Evolutionary conservation across 2,888 invertebrate species (phyloP), one percentile per base, ranked within the genome.

Genomic region (Cephonodes hylas): DNA sequence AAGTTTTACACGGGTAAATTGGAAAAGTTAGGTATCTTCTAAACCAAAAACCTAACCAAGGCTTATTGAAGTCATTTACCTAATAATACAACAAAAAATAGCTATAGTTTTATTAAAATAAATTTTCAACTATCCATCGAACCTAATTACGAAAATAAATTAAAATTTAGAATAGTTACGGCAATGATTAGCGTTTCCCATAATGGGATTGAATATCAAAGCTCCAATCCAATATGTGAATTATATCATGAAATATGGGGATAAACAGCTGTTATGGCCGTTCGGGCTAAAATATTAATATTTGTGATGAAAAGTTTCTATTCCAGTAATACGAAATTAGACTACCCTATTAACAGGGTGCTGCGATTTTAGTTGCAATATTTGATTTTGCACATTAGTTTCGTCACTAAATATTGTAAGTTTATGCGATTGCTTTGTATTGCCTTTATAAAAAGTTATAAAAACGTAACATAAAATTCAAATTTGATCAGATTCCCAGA

Each of bases 261-360:
- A 65, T 67, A 68, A 69, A 67, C 59, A 69, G 65, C 69, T 64
- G 63, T 66, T 61, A 64, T 38, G n/a, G 61, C 61, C 44, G 61
- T 64, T 34, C 53, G 61, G 63, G 53, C 58, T 45, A 42, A 59
- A 70, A 66, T 68, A 65, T 66, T 63, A 67, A 62, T 66, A 66
- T 69, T 66, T 65, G 53, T 64, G 60, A 62, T 64, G 64, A 65
- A 64, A 66, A 53, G 27, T 53, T 53, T 67, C 63, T 64, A 63
- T 67, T 62, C 56, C 59, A 53, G 62, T 64, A 66, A 68, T 68
- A 66, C 66, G 63, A 66, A 69, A 68, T 68, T 64, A 70, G 67
- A 63, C 58, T 63, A 65, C 61, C 65, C 63, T 64, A 63, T 44
- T 59, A 25, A 59, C 8, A 70, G 71, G 59, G 6, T 63, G 68